Base-by-base conservation (phyloP, 2,888 invertebrate genomes). In the Ephialtes manifestator region DNA sequence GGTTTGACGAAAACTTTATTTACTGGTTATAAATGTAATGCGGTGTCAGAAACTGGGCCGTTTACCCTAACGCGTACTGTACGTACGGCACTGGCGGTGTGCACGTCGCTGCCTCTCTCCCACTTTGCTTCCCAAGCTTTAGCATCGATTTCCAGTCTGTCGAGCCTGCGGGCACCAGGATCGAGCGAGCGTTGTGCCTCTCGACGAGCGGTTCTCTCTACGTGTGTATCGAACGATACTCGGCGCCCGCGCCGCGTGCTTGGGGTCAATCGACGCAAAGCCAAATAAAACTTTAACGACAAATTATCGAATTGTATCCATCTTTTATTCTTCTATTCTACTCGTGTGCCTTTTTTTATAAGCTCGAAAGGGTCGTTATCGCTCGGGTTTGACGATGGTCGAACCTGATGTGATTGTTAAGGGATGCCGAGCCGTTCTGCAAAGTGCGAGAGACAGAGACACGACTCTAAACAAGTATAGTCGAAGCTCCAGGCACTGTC, bases 131-230 rank as follows among this genome's bases (percentile, higher is more conserved):
- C 8, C n/a, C 90, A 84, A 88, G 91, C 90, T 92, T 80, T 90
- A 90, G 89, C 92, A 93, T 93, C 93, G 93, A 93, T 93, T 93
- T 93, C 92, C 91, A 91, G 93, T 91, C 91, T 89, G 91, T 90
- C 91, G 91, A 90, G 88, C 90, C 92, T 83, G 85, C 85, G 81
- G 84, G 82, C 83, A 80, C 51, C 77, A 58, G 88, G 89, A 90
- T 89, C 90, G 88, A 90, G 88, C 88, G 89, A 88, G 85, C 86
- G 86, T 87, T 24, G 80, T 35, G 74, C 76, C 71, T 83, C 79
- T 76, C 65, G 77, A 74, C 65, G 77, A 74, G 74, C 55, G 77
- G 81, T n/a, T n/a, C 71, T 79, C 82, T 78, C 74, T 82, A 15
- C 15, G 60, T 63, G 60, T 63, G 39, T 63, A 85, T 85, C 85